Evolutionary conservation across 2,797 vertebrate species (phyloP), one percentile per base, ranked within the genome.

Genomic region (Morelia viridis): DNA sequence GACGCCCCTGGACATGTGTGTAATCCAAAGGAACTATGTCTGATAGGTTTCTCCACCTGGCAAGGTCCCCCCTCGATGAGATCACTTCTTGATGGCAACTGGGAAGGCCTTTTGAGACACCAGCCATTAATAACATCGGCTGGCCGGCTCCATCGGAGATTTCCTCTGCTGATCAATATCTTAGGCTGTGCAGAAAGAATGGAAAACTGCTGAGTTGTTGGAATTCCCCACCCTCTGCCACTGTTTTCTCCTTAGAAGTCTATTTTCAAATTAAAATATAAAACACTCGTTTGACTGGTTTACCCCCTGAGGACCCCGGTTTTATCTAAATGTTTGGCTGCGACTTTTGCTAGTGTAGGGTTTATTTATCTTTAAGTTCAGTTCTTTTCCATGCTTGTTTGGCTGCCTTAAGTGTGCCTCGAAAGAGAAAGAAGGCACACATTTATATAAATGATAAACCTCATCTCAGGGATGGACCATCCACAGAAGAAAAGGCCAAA

Each of bases 11-110:
- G 50, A 53, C 50, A 53, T 11, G 28, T 0, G 4, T 64, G 60
- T 22, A 60, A 65, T 19, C 24, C 68, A 90, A 80, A 13, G 80
- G 17, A 92, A 0, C 17, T 94, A 90, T 94, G 95, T 94, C 28
- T 22, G 92, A 93, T 90, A 92, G 88, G 53, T 4, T 50, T 9
- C 2, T 9, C 60, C 6, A 56, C 5, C 56, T 95, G 94, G 90
- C 95, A 93, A 71, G 46, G 68, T 7, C 2, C 62, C 68, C 46
- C 9, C 8, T 41, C 3, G n/a, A 4, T 95, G 94, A 94, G 89
- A 91, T 91, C 1, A 93, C 80, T 80, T 88, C 90, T 89, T 50
- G 57, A 53, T 53, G 1, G 53, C 60, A 85, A 91, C 2, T 61
- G 65, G 68, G 92, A 17, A 41, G 46, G 50, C 64, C 89, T 90